A percentile compares a stretch with the other conserved stretches of the same genome.
Conservation (phyloP, 2,797 vertebrate species). For the Lagothrix lagotricha region DNA sequence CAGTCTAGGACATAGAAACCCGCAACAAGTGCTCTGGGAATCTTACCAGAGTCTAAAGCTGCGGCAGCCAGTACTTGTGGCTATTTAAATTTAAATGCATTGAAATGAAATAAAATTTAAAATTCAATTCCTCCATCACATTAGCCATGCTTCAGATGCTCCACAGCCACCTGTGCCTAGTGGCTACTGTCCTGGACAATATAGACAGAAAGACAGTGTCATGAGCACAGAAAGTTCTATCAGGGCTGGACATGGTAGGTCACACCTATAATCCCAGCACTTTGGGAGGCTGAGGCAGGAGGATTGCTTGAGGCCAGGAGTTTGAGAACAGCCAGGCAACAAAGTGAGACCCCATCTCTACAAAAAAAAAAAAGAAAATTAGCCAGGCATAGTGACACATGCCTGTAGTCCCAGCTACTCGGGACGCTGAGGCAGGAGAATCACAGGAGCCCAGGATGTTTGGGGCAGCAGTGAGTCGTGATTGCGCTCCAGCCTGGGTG, state of each 20-base stretch:
- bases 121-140: background rate
- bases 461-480: background rate
- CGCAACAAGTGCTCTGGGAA: fast-evolving
- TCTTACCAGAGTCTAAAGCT: background rate
- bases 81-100: background rate
- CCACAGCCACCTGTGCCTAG: fast-evolving
- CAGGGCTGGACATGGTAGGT: background rate
- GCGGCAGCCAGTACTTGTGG: too few relatives aligned
- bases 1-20: background rate
- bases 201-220: background rate
- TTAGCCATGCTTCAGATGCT: fast-evolving
- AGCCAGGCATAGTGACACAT: background rate
- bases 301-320: background rate
- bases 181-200: fast-evolving
- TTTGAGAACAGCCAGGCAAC: background rate
- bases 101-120: background rate
- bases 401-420: background rate
- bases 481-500: background rate
- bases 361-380: background rate
- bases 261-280: background rate
- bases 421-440: background rate
- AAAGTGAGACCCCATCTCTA: background rate
- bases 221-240: background rate
- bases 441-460: background rate
- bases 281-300: background rate